Conservation (phyloP, 2,797 vertebrate genomes). For the Ctenopoma kingsleyae region DNA sequence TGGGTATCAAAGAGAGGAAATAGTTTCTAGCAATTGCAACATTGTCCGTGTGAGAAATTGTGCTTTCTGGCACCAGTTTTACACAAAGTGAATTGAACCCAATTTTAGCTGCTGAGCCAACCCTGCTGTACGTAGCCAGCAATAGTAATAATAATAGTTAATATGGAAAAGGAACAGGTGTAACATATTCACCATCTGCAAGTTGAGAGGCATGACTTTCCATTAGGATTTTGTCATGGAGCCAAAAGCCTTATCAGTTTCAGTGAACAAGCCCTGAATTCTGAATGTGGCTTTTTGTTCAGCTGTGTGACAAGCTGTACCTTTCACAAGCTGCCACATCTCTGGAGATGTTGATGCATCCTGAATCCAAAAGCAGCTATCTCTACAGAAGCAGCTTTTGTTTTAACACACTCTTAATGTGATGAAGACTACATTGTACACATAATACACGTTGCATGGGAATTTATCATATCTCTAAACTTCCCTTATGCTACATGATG, state of each 20-base stretch:
- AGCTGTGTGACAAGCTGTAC: conserved; percentile 51
- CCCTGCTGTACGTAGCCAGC: conserved; percentile 5
- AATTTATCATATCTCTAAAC: neutral
- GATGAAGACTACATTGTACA: neutral
- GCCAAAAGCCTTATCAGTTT: conserved; percentile 67
- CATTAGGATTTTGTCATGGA: conserved; percentile 64
- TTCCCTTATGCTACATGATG: neutral
- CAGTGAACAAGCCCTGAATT: conserved; percentile 60
- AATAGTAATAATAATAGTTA: conserved; percentile 45
- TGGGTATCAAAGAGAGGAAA: no score
- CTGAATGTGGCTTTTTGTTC: conserved; percentile 50
- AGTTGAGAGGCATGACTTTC: conserved; percentile 61
- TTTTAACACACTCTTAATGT: neutral
- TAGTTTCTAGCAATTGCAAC: conserved; percentile 3
- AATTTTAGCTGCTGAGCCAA: neutral
- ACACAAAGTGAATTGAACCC: conserved; percentile 15
- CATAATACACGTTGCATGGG: neutral
- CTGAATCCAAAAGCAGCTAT: conserved; percentile 43
- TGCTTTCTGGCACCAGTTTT: neutral
- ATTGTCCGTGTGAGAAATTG: neutral
- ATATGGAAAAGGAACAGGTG: conserved; percentile 59
- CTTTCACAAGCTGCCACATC: conserved; percentile 55
- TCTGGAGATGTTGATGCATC: conserved; percentile 47
- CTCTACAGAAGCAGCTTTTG: conserved; percentile 3
- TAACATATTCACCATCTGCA: conserved; percentile 56